Evolutionary conservation across 2,113 vertebrate species (phyloP).

Genomic region (Pelmatolapia mariae): DNA sequence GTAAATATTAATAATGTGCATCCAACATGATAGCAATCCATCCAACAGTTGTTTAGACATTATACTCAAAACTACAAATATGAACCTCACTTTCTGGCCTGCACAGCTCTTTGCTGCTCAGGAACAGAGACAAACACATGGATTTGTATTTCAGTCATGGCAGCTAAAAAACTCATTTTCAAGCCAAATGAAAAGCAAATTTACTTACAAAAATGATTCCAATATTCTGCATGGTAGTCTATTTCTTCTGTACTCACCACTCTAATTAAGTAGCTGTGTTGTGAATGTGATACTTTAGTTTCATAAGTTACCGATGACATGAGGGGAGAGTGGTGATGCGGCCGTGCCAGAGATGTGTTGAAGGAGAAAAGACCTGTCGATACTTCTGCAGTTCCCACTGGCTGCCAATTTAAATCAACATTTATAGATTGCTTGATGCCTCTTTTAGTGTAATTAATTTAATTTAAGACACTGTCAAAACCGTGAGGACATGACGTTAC

Average conservation of each 20-base stretch:
- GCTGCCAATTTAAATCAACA: neutral
- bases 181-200: slow-evolving; percentile 13
- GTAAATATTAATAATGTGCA: neutral
- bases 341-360: neutral
- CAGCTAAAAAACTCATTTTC: neutral
- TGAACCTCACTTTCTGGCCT: neutral
- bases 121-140: neutral
- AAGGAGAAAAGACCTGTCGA: neutral
- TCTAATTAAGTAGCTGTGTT: neutral
- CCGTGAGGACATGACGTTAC: neutral
- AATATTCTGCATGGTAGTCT: neutral
- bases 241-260: neutral
- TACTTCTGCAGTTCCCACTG: neutral
- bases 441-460: neutral
- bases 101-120: neutral
- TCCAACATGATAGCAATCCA: neutral
- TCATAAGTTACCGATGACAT: neutral
- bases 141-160: neutral
- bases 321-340: neutral
- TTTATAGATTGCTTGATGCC: neutral
- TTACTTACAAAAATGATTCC: neutral
- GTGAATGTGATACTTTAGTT: neutral
- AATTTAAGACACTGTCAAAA: neutral
- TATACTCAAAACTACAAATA: neutral
- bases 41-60: neutral